Evolutionary conservation across 1,140 invertebrate species (phyloP).

Genomic region (Armadillidium nasatum): DNA sequence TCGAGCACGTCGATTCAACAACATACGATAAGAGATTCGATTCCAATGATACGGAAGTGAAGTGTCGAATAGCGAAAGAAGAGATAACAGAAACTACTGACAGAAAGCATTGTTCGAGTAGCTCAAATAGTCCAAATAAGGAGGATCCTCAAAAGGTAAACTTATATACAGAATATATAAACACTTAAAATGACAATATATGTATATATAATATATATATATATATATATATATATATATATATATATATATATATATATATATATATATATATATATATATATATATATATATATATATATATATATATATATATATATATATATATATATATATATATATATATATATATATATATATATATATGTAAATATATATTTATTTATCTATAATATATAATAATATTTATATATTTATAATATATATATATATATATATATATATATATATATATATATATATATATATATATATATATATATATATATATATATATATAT

Average conservation of each 20-base stretch:
- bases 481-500: not conserved
- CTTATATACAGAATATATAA: no score
- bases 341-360: slow-evolving; percentile 10
- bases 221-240: slow-evolving; percentile 24
- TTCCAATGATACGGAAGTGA: not conserved
- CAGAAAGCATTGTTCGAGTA: no score
- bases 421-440: slow-evolving; percentile 20
- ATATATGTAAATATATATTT: slow-evolving; percentile 24
- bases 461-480: not conserved
- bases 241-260: slow-evolving; percentile 21
- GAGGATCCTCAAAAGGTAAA: no score
- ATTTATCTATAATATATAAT: slow-evolving; percentile 17
- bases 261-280: slow-evolving; percentile 25
- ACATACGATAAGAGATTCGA: not conserved
- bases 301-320: slow-evolving; percentile 5
- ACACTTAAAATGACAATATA: no score
- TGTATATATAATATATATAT: slow-evolving; percentile 23
- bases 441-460: slow-evolving; percentile 18
- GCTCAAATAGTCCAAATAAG: no score
- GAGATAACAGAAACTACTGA: no score
- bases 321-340: slow-evolving; percentile 5
- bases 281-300: slow-evolving; percentile 17
- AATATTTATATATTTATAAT: slow-evolving; percentile 21
- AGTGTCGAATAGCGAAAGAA: not conserved
- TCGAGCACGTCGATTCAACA: not conserved